Base-by-base conservation (phyloP, 2,888 invertebrate species). In the Calameuta idolon region DNA sequence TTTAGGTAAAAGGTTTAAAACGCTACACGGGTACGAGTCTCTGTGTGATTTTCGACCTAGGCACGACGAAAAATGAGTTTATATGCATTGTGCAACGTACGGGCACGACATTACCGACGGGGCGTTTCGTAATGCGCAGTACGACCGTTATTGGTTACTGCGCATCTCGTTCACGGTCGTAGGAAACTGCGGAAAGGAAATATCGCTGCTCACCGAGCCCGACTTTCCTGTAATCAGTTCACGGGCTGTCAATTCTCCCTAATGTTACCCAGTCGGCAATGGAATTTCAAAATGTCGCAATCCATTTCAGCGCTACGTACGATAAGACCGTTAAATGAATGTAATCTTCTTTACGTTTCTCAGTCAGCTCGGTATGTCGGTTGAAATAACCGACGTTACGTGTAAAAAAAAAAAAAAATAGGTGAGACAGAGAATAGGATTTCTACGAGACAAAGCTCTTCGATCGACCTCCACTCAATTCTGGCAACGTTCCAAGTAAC, bases 391-490 rank as follows among this genome's bases (percentile, higher is more conserved):
- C 9, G 23, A 55, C 55, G 55, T 55, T 55, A 23, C 55, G 23
- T 55, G 55, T 55, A 55, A 9, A 23, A 55, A 40, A 23, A 40
- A 40, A 35, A 35, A 12, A 35, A 35, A 15, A 4, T 15, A 40
- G 23, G 40, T 5, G 40, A 40, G 23, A 40, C 23, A 55, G 9
- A 55, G 9, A 55, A 55, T 55, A 55, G 55, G 23, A 55, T 55
- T 55, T 55, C 75, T 55, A n/a, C 75, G 34, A 34, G 35, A 12
- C n/a, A n/a, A 82, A 81, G 81, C 81, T 84, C 85, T 82, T 82
- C 82, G 86, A 86, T 87, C 88, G 88, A 88, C 87, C 86, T 87
- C 84, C 84, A 88, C 88, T 87, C 86, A 87, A 88, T 81, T 87
- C 86, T 90, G 90, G 90, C 89, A 81, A 78, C 78, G 82, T 80